Evolutionary conservation across 2,113 vertebrate genomes (phyloP).

Genomic region (Stegostoma tigrinum): DNA sequence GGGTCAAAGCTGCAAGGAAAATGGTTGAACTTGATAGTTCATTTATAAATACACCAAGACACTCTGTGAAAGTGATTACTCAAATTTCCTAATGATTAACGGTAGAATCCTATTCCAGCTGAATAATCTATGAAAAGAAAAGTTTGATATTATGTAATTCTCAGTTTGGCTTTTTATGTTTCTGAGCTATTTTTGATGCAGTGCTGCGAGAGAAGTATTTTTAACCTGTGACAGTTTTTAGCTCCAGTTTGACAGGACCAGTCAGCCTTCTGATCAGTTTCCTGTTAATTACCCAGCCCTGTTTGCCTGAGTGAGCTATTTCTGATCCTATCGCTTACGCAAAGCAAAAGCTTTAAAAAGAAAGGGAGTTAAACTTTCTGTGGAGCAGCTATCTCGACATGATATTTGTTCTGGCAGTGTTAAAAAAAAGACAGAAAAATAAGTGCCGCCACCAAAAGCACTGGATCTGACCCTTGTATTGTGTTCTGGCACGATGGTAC

Average conservation of each 20-base stretch:
- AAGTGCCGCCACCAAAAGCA: background rate
- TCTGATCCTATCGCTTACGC: background rate
- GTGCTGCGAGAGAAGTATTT: background rate
- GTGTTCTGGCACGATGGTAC: background rate
- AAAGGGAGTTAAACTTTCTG: background rate
- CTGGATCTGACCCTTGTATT: background rate
- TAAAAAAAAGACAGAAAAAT: background rate
- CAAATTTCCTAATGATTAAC: background rate
- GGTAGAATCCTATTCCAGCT: background rate
- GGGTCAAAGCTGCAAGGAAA: background rate
- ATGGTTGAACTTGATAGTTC: slow-evolving; percentile 10
- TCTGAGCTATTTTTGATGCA: background rate
- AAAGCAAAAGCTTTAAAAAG: background rate
- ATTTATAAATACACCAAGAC: background rate
- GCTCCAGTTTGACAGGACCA: background rate
- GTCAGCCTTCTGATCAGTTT: background rate
- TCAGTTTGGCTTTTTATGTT: background rate
- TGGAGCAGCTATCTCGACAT: background rate
- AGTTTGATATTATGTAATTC: background rate
- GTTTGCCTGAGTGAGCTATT: background rate
- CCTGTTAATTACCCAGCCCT: background rate
- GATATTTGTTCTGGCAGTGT: background rate
- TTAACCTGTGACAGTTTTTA: background rate
- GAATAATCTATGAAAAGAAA: background rate
- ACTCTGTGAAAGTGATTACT: background rate